Conservation (phyloP, 2,113 vertebrate genomes). For the Malurus elegans region DNA sequence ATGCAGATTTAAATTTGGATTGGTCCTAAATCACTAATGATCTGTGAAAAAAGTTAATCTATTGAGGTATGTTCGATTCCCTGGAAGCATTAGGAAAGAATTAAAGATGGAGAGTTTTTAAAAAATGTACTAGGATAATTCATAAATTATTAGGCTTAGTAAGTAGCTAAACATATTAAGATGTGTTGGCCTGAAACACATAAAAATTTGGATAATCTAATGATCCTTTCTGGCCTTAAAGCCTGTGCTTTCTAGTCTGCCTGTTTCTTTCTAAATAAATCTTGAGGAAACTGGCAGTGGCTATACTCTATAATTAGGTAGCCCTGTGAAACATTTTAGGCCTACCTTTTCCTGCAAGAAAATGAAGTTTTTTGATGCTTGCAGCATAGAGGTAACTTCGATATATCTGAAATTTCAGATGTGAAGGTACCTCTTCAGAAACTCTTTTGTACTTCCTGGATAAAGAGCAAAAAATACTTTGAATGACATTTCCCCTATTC, state of each 20-base stretch:
- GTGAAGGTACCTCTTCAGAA: not conserved
- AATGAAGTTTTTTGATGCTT: not conserved
- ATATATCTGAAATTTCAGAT: not conserved
- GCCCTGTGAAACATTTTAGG: not conserved
- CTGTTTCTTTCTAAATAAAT: not conserved
- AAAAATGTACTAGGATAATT: not conserved
- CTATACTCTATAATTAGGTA: not conserved
- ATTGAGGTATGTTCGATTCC: not conserved
- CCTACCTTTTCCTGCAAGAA: not conserved
- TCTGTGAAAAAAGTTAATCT: not conserved
- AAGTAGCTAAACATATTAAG: not conserved
- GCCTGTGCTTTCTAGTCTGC: not conserved
- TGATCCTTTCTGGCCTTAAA: not conserved
- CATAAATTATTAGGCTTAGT: not conserved
- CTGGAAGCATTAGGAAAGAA: not conserved
- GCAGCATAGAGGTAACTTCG: not conserved
- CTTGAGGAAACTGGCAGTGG: not conserved
- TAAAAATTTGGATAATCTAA: not conserved
- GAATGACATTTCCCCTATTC: not conserved
- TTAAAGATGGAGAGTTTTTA: not conserved
- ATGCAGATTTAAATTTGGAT: constrained; percentile 19
- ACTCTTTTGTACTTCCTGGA: not conserved
- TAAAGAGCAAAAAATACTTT: not conserved
- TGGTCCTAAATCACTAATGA: not conserved
- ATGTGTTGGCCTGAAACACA: not conserved